Percentiles rank a stretch among this genome's conserved stretches.
These are phyloP conservation scores for Athetis lepigone DNA, from an alignment of 2,888 invertebrate genomes.

Conservation along the genomic window DNA sequence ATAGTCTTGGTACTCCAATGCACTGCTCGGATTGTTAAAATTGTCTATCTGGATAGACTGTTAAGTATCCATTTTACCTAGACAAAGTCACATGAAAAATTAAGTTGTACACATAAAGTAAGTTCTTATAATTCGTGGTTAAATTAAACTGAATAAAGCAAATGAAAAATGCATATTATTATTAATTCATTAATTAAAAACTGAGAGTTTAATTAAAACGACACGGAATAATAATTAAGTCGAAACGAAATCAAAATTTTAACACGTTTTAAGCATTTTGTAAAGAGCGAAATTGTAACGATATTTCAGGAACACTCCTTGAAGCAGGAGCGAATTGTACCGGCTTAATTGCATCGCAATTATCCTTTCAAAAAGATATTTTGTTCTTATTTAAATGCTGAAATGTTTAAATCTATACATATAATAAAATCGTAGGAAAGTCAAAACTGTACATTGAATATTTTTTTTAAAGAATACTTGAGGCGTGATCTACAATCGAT, in stretches of 20 bases:
- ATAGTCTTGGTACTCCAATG: too few relatives aligned
- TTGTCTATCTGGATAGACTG: too few relatives aligned
- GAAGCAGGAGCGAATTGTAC: constrained; percentile 10
- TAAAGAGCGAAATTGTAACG: constrained; percentile 24
- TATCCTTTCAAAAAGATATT: constrained; percentile 41
- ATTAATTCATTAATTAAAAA: neutral
- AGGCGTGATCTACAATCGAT: too few relatives aligned
- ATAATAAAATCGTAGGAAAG: too few relatives aligned
- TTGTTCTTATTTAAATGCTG: constrained; percentile 6
- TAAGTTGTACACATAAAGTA: too few relatives aligned
- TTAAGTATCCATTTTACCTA: too few relatives aligned
- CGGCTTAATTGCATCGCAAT: constrained; percentile 45
- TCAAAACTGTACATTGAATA: too few relatives aligned
- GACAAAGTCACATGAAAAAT: too few relatives aligned
- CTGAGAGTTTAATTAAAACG: neutral
- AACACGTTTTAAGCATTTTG: constrained; percentile 22
- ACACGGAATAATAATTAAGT: constrained; percentile 14
- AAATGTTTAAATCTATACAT: constrained; percentile 1
- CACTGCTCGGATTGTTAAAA: too few relatives aligned
- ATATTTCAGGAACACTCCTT: constrained; percentile 15
- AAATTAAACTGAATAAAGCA: neutral
- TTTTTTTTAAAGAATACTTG: too few relatives aligned
- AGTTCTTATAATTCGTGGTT: too few relatives aligned
- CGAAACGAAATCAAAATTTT: constrained; percentile 15
- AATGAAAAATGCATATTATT: neutral